Percentiles rank a stretch among this genome's conserved stretches.
These are phyloP conservation scores for Balanococcus diminutus DNA, from an alignment of 2,888 invertebrate species.

Conservation along the genomic window DNA sequence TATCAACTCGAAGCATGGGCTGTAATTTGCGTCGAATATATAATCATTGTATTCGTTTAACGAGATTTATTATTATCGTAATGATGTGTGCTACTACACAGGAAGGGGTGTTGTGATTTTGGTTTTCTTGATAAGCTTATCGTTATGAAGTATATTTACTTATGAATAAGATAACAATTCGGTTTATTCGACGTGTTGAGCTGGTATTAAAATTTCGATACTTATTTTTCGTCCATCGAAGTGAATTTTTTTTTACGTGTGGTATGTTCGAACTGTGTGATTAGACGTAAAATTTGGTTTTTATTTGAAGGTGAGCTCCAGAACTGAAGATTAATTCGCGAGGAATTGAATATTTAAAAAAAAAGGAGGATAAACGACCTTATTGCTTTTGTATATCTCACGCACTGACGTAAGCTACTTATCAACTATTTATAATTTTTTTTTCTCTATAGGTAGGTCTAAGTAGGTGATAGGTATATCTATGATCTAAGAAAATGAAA, in stretches of 20 bases:
- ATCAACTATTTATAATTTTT: background rate
- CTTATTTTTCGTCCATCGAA: background rate
- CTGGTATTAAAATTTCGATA: background rate
- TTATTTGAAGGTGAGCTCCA: background rate
- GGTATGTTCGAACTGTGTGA: background rate
- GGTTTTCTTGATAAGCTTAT: conserved; percentile 30
- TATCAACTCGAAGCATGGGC: background rate
- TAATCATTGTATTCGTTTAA: conserved; percentile 40
- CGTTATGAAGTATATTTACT: background rate
- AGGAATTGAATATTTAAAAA: background rate
- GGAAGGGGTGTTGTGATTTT: conserved; percentile 22
- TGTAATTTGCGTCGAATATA: conserved; percentile 31
- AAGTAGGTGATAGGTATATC: too few species aligned
- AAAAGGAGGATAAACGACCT: background rate
- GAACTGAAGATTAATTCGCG: background rate
- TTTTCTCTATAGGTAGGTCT: background rate
- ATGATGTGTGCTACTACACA: background rate
- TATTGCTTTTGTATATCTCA: background rate
- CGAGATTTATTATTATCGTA: conserved; percentile 37
- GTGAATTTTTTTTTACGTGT: background rate
- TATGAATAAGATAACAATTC: background rate
- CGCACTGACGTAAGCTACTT: background rate
- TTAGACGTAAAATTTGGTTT: background rate
- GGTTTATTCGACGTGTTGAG: background rate
- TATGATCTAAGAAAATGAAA: too few species aligned